Conservation (phyloP, 2,113 vertebrate species). For the Atrichornis clamosus region DNA sequence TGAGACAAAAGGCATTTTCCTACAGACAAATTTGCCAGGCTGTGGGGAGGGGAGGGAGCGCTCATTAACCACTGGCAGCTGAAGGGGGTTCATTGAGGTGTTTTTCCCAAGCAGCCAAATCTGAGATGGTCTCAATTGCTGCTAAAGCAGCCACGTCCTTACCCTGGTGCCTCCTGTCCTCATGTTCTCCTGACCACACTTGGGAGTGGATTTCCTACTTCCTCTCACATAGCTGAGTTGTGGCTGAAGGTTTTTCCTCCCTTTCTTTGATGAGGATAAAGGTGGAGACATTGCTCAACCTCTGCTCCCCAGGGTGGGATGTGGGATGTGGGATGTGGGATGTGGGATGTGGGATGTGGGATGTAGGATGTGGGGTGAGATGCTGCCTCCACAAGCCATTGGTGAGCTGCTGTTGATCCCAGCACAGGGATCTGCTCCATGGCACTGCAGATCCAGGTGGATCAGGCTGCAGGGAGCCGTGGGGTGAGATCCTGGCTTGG, state of each 20-base stretch:
- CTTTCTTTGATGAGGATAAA: not conserved
- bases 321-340: not conserved
- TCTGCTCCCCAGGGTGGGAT: not conserved
- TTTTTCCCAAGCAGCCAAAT: not conserved
- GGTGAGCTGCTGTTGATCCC: not conserved
- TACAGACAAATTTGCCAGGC: not conserved
- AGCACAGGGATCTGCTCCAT: accelerated
- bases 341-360: not conserved
- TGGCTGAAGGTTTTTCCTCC: not conserved
- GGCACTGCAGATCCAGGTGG: no score
- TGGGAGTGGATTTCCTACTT: not conserved
- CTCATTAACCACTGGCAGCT: not conserved
- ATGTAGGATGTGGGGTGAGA: not conserved
- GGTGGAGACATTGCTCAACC: not conserved
- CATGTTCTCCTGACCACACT: not conserved
- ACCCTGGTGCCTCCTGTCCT: not conserved
- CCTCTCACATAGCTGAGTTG: not conserved
- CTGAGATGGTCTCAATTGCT: not conserved
- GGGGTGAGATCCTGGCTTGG: accelerated
- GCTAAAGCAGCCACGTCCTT: not conserved
- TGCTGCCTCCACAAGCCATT: not conserved
- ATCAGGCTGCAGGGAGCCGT: not conserved
- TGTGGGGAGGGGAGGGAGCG: not conserved
- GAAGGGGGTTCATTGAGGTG: accelerated
- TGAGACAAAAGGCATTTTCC: not conserved